Evolutionary conservation across 2,888 invertebrate species (phyloP), one percentile per base, ranked within the genome.

Genomic region (Chymomyza caudatula): DNA sequence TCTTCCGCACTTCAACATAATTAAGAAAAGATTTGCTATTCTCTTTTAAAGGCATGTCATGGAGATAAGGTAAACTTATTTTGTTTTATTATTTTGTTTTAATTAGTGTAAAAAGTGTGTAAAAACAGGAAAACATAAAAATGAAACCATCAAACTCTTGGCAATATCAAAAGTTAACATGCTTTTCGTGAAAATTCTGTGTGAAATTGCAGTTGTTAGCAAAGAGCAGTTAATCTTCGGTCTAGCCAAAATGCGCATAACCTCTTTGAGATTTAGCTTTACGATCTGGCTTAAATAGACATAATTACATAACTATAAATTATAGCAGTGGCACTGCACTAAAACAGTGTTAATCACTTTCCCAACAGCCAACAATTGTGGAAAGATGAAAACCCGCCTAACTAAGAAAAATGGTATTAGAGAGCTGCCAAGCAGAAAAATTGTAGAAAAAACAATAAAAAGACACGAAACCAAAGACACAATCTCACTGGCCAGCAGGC

Each of bases 241-340:
- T 47, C 15, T 17, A 5, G 47, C 19, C 19, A 47, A 25, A 11
- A 37, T 11, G 11, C 4, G 20, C 4, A 19, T 19, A 17, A 11
- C 17, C 11, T 52, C 17, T 19, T 37, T 13, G 23, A 23, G 23
- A n/a, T 55, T 29, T 55, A 15, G 8, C 8, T 20, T 37, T 42
- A 37, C 55, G 42, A 37, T 55, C 4, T 5, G 17, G 6, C 29
- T 55, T 54, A 37, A 37, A 42, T 37, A 37, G 13, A 25, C 29
- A 42, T 37, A 55, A 55, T 55, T 37, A 55, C 55, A 55, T 19
- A 15, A 13, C 19, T 15, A 42, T 43, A 56, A 42, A 42, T 56
- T 37, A 56, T 42, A 13, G 42, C 43, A 44, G 3, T 15, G 13
- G 42, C 42, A 17, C 8, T 6, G 11, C 25, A 54, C 25, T 1